These are phyloP conservation scores for Macrostomum cliftonense DNA, from an alignment of 2,888 invertebrate genomes.

Conservation along the genomic window DNA sequence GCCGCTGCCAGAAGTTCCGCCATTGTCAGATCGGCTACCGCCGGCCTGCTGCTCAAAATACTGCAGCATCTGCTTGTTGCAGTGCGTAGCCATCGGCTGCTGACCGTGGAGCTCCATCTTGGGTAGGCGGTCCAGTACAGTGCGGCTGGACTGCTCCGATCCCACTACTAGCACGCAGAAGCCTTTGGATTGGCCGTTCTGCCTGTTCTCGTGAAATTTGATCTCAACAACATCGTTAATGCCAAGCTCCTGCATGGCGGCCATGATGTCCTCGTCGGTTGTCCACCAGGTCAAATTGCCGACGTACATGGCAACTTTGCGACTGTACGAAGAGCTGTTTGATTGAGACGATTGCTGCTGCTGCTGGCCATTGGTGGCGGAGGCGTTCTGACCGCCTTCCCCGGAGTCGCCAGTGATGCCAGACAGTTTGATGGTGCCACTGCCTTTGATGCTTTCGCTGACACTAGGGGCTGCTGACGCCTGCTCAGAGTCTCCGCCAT, in stretches of 20 bases:
- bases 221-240: constrained; percentile 85
- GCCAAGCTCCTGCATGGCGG: constrained; percentile 62
- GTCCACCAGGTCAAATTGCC: constrained; percentile 99
- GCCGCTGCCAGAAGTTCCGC: constrained; percentile 3
- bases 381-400: too few relatives aligned
- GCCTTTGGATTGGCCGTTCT: constrained; percentile 93
- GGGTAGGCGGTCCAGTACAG: constrained; percentile 77
- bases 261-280: constrained; percentile 81
- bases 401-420: too few relatives aligned
- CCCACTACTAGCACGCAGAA: constrained; percentile 86
- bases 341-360: too few relatives aligned
- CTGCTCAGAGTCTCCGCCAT: too few relatives aligned
- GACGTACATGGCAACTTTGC: constrained; percentile 59
- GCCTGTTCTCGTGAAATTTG: constrained; percentile 95
- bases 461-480: too few relatives aligned
- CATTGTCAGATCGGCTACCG: constrained; percentile 18
- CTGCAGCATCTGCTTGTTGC: constrained; percentile 66
- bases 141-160: constrained; percentile 68
- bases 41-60: constrained; percentile 41
- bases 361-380: too few relatives aligned
- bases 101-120: constrained; percentile 88
- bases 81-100: constrained; percentile 75
- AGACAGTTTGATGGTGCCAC: too few relatives aligned
- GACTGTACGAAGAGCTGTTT: too few relatives aligned
- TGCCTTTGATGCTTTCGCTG: too few relatives aligned